Evolutionary conservation across 2,113 vertebrate species (phyloP).

Genomic region (Felis chaus): DNA sequence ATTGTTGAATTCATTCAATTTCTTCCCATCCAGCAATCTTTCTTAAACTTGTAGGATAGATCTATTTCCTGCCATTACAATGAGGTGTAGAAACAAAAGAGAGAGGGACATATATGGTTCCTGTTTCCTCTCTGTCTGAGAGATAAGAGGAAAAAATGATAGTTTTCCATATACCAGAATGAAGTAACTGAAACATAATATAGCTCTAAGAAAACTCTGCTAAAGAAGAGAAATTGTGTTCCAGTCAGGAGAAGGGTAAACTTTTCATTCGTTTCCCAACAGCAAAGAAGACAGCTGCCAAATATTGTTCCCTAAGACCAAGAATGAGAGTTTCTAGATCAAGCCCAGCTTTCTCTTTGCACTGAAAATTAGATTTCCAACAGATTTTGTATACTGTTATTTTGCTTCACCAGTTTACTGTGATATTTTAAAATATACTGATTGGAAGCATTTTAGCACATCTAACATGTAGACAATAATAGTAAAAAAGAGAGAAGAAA

Average conservation of each 20-base stretch:
- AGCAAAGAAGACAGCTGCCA: not conserved
- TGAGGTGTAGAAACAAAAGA: not conserved
- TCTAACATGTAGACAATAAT: not conserved
- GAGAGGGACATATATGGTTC: not conserved
- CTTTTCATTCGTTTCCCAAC: slow-evolving; percentile 10
- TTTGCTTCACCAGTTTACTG: not conserved
- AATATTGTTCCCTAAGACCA: not conserved
- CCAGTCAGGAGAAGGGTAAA: not conserved
- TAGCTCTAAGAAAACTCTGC: not conserved
- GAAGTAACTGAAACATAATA: not conserved
- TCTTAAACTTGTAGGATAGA: not conserved
- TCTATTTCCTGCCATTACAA: not conserved
- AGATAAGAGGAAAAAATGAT: not conserved
- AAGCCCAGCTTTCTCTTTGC: not conserved
- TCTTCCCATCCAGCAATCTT: not conserved
- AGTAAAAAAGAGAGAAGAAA: not conserved
- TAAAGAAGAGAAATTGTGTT: not conserved
- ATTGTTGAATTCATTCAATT: not conserved
- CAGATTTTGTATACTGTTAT: not conserved
- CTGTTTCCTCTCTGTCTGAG: not conserved
- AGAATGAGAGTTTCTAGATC: not conserved
- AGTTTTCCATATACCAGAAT: not conserved
- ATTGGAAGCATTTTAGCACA: not conserved
- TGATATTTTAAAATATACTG: not conserved
- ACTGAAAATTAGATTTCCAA: not conserved